Evolutionary conservation across 1,140 invertebrate genomes (phyloP), one percentile per base, ranked within the genome.

Genomic region (Aphaenogaster ashmeadi): DNA sequence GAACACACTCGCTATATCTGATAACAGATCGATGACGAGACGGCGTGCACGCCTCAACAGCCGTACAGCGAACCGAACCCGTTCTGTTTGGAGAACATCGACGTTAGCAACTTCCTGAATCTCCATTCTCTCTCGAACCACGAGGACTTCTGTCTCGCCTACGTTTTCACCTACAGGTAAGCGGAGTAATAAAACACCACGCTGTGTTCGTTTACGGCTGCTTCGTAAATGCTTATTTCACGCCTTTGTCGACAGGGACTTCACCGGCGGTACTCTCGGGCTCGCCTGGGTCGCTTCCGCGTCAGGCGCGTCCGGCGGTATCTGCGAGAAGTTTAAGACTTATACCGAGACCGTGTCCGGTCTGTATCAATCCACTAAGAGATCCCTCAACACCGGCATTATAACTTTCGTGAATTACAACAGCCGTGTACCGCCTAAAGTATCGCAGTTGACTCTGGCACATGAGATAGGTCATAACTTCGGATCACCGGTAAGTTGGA

Each of bases 401-500:
- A 99, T 99, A 58, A 99, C 99, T 2, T 99, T 99, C 94, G 98
- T 99, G 15, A 99, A 99, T 96, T 99, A 99, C 96, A 99, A 99
- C 92, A 99, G 98, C 93, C 96, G 98, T 67, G 99, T 99, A 27
- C 99, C 98, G 83, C 98, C 98, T 0, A 99, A 99, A 95, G 99
- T 99, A 21, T 99, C 99, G 7, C 99, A 99, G 93, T 95, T 99
- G 15, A 99, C 99, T 9, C 96, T 99, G 81, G 99, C 99, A 9
- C 99, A 99, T 95, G 99, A 99, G 96, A 99, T 99, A 93, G 99
- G 99, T 4, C 99, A 99, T 94, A 99, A 99, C 95, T 99, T 99
- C 96, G 99, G 99, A 75, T 99, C 99, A 88, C 98, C 98, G 93
- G 98, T 99, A 96, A 97, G 89, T 64, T 47, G 6, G 8, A 2